Evolutionary conservation across 2,113 vertebrate species (phyloP).

Genomic region (Melanerpes formicivorus): DNA sequence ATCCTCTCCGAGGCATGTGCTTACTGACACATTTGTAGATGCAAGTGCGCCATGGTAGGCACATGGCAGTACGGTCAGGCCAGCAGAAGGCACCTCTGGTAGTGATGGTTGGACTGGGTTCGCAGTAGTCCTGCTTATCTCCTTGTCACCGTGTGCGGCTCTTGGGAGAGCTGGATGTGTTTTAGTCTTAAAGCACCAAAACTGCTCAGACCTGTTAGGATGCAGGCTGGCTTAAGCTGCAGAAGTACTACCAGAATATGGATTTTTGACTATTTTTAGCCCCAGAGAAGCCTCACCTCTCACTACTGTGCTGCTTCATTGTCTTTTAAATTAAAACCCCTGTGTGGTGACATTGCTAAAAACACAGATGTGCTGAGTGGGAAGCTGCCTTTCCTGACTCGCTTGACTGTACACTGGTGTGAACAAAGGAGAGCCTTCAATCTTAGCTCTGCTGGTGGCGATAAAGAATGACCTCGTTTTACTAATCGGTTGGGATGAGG

Average conservation of each 20-base stretch:
- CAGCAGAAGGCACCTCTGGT: not conserved
- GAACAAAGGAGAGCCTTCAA: not conserved
- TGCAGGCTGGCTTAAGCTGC: not conserved
- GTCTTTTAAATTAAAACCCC: not conserved
- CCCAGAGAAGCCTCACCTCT: not conserved
- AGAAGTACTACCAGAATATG: not conserved
- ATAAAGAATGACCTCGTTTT: not conserved
- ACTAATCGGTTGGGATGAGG: not conserved
- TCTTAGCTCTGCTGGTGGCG: not conserved
- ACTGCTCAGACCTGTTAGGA: not conserved
- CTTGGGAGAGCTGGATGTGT: fast-evolving
- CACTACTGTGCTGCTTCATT: not conserved
- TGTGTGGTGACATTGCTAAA: not conserved
- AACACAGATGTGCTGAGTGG: fast-evolving
- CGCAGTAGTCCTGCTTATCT: not conserved
- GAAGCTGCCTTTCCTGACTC: not conserved
- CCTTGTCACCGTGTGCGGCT: fast-evolving
- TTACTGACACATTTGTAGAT: fast-evolving
- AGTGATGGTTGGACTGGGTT: not conserved
- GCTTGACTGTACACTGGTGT: fast-evolving
- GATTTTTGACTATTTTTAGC: not conserved
- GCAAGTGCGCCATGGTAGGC: fast-evolving
- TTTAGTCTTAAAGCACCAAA: not conserved
- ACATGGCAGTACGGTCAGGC: fast-evolving
- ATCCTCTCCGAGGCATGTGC: not conserved